Evolutionary conservation across 2,113 vertebrate species (phyloP).

Genomic region (Hirundichthys speculiger): DNA sequence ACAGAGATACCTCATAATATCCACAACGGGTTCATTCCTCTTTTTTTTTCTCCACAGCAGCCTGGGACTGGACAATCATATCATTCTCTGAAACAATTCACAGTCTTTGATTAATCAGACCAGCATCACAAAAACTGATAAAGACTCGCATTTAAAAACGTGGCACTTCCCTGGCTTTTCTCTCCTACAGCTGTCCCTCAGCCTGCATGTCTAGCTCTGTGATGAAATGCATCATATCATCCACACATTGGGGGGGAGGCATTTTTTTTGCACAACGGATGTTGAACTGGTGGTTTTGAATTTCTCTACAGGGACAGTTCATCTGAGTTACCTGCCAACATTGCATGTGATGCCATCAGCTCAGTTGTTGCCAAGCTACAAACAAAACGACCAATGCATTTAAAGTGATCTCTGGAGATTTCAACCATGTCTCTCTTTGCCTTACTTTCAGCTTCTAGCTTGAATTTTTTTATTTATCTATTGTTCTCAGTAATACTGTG

Average conservation of each 20-base stretch:
- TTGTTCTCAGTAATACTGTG: no score
- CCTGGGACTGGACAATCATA: constrained; percentile 41
- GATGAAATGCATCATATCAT: constrained; percentile 52
- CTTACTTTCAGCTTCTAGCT: no score
- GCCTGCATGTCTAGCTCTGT: constrained; percentile 58
- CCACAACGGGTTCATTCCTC: constrained; percentile 60
- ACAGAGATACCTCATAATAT: constrained; percentile 63
- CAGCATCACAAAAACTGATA: constrained; percentile 60
- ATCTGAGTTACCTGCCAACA: no score
- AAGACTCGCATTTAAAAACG: constrained; percentile 30
- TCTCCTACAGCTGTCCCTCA: constrained; percentile 47
- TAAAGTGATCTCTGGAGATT: no score
- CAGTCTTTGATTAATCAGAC: constrained; percentile 63
- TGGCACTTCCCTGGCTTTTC: constrained; percentile 37
- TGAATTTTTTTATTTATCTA: no score
- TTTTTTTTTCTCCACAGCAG: constrained; percentile 50
- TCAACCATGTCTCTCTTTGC: no score
- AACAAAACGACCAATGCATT: no score
- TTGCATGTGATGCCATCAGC: no score
- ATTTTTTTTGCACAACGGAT: no score
- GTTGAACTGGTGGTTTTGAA: no score
- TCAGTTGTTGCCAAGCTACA: no score
- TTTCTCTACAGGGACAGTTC: no score
- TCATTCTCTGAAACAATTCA: constrained; percentile 40
- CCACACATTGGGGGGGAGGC: not conserved